Percentiles rank a stretch among this genome's conserved stretches.
phyloP scores from a whole-genome alignment of 2,888 invertebrate species.

The Cantharis rufa region DNA sequence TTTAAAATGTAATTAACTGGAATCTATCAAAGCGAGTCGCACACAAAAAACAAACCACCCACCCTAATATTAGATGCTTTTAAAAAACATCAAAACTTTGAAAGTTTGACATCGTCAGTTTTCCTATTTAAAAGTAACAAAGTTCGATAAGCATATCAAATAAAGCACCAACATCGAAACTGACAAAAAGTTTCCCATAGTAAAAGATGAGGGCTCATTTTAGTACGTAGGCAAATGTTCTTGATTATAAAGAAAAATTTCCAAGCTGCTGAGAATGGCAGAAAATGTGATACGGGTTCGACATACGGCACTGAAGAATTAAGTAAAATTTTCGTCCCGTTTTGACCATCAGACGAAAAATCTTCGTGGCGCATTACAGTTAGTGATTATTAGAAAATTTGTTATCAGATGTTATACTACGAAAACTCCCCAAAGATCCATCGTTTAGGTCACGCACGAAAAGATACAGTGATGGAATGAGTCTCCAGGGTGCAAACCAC shows the following conservation, averaged over 20 bases:
- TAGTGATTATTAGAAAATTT: constrained; percentile 32
- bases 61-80: neutral
- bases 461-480: constrained; percentile 28
- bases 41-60: neutral
- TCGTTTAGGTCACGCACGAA: constrained; percentile 35
- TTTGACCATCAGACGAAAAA: neutral
- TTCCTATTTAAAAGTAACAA: neutral
- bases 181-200: neutral
- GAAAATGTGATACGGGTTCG: constrained; percentile 13
- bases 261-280: constrained; percentile 4
- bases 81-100: neutral
- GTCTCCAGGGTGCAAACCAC: constrained; percentile 28
- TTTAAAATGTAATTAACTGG: neutral
- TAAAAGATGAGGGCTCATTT: neutral
- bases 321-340: neutral
- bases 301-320: neutral
- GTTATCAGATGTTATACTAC: constrained; percentile 28
- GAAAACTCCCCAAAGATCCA: constrained; percentile 31
- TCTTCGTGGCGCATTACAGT: neutral
- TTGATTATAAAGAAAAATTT: neutral
- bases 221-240: neutral
- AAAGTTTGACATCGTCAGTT: neutral
- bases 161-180: constrained; percentile 2
- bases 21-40: neutral
- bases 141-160: constrained; percentile 3